phyloP scores from a whole-genome alignment of 1,140 invertebrate genomes.

The Drosophila nigromelanica region DNA sequence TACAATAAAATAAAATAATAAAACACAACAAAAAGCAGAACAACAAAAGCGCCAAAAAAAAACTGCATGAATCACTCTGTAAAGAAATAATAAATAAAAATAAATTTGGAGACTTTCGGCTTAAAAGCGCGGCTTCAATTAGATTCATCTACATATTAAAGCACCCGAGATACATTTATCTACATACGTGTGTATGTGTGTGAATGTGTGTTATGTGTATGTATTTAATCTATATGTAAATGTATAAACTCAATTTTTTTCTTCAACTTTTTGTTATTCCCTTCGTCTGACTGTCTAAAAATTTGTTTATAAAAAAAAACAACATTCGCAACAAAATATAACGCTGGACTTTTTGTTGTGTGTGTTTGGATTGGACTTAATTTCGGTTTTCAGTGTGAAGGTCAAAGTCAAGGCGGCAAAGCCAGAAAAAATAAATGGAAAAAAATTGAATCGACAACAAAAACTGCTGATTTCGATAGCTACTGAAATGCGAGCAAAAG shows the following conservation, averaged over 20 bases:
- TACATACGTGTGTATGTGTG: conserved; percentile 4
- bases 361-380: conserved; percentile 54
- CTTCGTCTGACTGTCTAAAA: conserved; percentile 45
- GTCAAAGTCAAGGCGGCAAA: conserved; percentile 59
- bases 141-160: conserved; percentile 26
- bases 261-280: conserved; percentile 21
- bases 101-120: conserved; percentile 34
- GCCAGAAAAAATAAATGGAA: conserved; percentile 3
- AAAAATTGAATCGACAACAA: background rate
- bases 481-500: conserved; percentile 2
- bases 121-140: conserved; percentile 32
- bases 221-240: conserved; percentile 49
- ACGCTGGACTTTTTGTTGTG: conserved; percentile 10
- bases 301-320: conserved; percentile 56
- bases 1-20: conserved; percentile 11
- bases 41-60: background rate
- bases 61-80: conserved; percentile 26
- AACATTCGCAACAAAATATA: conserved; percentile 6
- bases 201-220: background rate
- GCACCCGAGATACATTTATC: conserved; percentile 3
- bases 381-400: conserved; percentile 75
- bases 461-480: conserved; percentile 37
- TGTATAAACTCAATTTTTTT: conserved; percentile 31
- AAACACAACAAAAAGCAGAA: background rate
- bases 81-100: conserved; percentile 10